phyloP scores from a whole-genome alignment of 2,888 invertebrate genomes.

The Drosophila anceps region DNA sequence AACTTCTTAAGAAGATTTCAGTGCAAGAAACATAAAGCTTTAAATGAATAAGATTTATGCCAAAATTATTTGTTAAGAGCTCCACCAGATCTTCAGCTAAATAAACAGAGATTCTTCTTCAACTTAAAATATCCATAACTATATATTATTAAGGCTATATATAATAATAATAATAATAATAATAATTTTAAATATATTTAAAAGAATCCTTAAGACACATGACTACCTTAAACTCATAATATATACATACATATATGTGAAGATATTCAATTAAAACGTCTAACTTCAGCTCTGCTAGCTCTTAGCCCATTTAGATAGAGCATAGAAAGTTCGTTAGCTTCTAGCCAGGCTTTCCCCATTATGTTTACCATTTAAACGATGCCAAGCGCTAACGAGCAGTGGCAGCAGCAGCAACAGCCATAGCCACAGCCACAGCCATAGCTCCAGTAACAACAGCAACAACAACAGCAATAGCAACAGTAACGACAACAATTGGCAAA shows the following conservation, averaged over 20 bases:
- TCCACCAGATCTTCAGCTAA: too few species aligned
- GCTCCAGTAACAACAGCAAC: not conserved
- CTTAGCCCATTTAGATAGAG: constrained; percentile 15
- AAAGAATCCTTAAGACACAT: too few species aligned
- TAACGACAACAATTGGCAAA: constrained; percentile 59
- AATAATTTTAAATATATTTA: too few species aligned
- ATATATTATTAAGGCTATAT: too few species aligned
- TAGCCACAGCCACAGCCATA: constrained; percentile 31
- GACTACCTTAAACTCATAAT: not conserved
- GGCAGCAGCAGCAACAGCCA: constrained; percentile 43
- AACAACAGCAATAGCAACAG: constrained; percentile 26
- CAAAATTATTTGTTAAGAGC: too few species aligned
- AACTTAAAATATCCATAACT: too few species aligned
- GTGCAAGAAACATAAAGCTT: too few species aligned
- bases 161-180: too few species aligned
- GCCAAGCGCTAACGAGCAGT: constrained; percentile 68
- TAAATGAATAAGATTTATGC: too few species aligned
- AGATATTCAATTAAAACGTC: not conserved
- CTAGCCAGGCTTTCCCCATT: constrained; percentile 13
- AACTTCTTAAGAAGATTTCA: too few species aligned
- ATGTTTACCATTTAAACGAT: constrained; percentile 51
- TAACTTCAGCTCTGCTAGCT: not conserved
- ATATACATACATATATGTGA: not conserved
- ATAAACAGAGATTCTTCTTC: too few species aligned
- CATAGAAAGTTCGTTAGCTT: constrained; percentile 10